Evolutionary conservation across 1,140 invertebrate species (phyloP).

Genomic region (Theocolax elegans): DNA sequence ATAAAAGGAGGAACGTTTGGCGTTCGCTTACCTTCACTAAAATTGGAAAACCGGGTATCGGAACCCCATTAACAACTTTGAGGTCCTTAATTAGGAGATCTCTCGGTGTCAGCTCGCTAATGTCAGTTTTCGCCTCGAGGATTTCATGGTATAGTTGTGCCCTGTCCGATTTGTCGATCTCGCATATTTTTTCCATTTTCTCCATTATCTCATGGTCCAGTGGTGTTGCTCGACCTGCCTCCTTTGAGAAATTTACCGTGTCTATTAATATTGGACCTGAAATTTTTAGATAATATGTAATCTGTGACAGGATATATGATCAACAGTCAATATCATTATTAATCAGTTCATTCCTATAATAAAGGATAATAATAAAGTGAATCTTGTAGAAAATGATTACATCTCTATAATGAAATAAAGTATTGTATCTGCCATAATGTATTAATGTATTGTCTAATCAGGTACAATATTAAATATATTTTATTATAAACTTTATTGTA

Average conservation of each 20-base stretch:
- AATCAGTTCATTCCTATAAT: too few relatives aligned
- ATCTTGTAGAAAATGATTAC: too few relatives aligned
- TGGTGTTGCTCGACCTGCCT: conserved; percentile 72
- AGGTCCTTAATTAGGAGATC: conserved; percentile 75
- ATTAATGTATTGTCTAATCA: too few relatives aligned
- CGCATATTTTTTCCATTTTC: conserved; percentile 61
- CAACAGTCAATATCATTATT: too few relatives aligned
- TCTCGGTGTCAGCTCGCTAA: conserved; percentile 66
- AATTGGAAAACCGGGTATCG: conserved; percentile 71
- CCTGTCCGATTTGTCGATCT: conserved; percentile 41
- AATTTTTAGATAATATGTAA: not conserved
- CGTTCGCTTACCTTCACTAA: conserved; percentile 62
- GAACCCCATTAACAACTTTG: conserved; percentile 71
- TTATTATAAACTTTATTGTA: too few relatives aligned
- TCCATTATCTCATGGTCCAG: conserved; percentile 71
- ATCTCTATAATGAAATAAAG: too few relatives aligned
- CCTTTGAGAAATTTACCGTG: conserved; percentile 74
- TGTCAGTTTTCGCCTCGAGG: conserved; percentile 70
- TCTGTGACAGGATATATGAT: not conserved
- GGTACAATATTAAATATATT: too few relatives aligned
- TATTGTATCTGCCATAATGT: too few relatives aligned
- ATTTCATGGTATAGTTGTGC: conserved; percentile 66
- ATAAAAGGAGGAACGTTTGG: too few relatives aligned
- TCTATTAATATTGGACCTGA: conserved; percentile 81
- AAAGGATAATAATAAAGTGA: too few relatives aligned